phyloP scores from a whole-genome alignment of 2,113 vertebrate genomes.

The Brachirus orientalis region DNA sequence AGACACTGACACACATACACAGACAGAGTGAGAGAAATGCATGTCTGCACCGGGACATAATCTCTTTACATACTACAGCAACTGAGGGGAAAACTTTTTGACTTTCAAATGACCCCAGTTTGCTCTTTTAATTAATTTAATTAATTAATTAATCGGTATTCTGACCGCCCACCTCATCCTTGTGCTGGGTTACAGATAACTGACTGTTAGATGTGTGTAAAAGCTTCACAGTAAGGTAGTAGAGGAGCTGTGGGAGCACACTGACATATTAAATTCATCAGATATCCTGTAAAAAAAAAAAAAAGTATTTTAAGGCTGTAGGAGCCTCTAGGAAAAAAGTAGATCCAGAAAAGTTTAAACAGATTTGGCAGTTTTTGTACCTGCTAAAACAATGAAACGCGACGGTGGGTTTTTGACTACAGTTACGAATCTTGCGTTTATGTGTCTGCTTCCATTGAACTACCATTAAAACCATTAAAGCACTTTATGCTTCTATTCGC shows the following conservation, averaged over 20 bases:
- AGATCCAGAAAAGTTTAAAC: slow-evolving; percentile 31
- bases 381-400: background rate
- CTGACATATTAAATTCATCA: slow-evolving; percentile 52
- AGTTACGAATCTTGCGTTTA: background rate
- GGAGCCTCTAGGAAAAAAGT: slow-evolving; percentile 8
- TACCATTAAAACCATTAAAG: too few relatives aligned
- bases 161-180: slow-evolving; percentile 27
- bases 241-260: slow-evolving; percentile 35
- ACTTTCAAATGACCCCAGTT: slow-evolving; percentile 20
- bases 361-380: too few relatives aligned
- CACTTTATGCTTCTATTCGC: too few relatives aligned
- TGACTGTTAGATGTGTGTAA: slow-evolving; percentile 22
- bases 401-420: background rate
- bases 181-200: slow-evolving; percentile 51
- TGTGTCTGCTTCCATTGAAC: background rate
- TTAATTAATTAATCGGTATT: too few relatives aligned
- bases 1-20: background rate
- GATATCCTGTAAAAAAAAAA: slow-evolving; percentile 18
- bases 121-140: slow-evolving; percentile 39
- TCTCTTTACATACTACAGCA: too few relatives aligned
- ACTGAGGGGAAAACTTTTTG: slow-evolving; percentile 10
- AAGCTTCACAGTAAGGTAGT: slow-evolving; percentile 28
- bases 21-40: background rate
- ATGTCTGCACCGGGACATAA: slow-evolving; percentile 13
- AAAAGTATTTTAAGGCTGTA: slow-evolving; percentile 24